phyloP scores from a whole-genome alignment of 2,797 vertebrate genomes.

The Urophycis tenuis region DNA sequence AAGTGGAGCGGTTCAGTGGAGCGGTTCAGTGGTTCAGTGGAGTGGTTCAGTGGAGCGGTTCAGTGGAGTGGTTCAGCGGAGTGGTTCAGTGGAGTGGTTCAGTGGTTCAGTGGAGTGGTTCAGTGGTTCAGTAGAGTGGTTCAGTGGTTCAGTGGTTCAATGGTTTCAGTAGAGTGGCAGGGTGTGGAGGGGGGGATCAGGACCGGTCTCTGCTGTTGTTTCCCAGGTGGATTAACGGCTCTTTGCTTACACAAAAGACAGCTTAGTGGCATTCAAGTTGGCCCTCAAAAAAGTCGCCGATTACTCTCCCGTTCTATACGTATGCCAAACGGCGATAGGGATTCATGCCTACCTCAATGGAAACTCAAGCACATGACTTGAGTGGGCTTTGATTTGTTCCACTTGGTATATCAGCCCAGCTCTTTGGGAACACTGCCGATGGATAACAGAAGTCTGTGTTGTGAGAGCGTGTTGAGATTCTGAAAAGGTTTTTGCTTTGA shows the following conservation, averaged over 20 bases:
- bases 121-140: too few relatives aligned
- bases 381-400: not conserved
- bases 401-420: not conserved
- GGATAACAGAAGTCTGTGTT: not conserved
- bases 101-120: too few relatives aligned
- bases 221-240: constrained; percentile 44
- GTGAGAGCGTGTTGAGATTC: not conserved
- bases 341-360: not conserved
- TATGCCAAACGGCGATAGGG: not conserved
- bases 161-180: not conserved
- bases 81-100: too few relatives aligned
- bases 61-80: too few relatives aligned
- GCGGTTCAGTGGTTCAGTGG: too few relatives aligned
- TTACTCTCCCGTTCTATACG: constrained; percentile 21
- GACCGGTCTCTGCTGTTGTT: constrained; percentile 14
- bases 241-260: constrained; percentile 32
- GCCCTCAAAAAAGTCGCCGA: constrained; percentile 23
- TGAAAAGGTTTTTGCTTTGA: not conserved
- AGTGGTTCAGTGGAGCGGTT: too few relatives aligned
- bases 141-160: too few relatives aligned
- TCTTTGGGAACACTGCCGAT: not conserved
- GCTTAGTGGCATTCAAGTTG: constrained; percentile 36
- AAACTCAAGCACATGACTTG: not conserved
- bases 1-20: too few relatives aligned
- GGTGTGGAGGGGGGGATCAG: not conserved